Evolutionary conservation across 2,797 vertebrate species (phyloP), one percentile per base, ranked within the genome.

Genomic region (Peromyscus attwateri): DNA sequence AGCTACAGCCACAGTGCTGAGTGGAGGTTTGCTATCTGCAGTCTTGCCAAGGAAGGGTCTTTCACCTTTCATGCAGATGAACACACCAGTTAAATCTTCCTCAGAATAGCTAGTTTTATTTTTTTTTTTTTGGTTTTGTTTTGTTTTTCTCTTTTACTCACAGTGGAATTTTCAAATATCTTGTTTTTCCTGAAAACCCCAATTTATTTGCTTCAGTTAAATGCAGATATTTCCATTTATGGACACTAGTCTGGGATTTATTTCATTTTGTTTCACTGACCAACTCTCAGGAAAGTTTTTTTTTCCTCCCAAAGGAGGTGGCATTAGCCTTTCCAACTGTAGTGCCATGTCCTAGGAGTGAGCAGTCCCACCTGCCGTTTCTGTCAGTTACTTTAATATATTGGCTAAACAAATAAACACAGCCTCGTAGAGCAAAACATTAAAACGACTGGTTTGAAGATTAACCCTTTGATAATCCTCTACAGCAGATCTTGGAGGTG

Each of bases 321-420:
- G 17, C 9, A 49, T 9, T 17, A 95, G 93, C 95, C 52, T 96
- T 90, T 95, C 52, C 2, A 52, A 60, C 3, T 89, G 3, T 46
- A 92, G 52, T 71, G 21, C 0, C 21, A 31, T 66, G 34, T 70
- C 82, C n/a, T 55, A 13, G 19, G 13, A 16, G 27, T 1, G 88
- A 89, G 25, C 66, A 84, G 66, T 92, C 17, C 23, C 87, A 46
- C n/a, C 73, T 68, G 0, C 91, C 37, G 83, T 91, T 57, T 40
- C 82, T 29, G 89, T 96, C 93, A 76, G 70, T 92, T 93, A 16
- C 64, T 96, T 96, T 89, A 95, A 97, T 97, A 29, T 64, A 83
- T 94, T 91, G 73, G 88, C 92, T 80, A 98, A 97, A 89, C 62
- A 97, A 96, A 79, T 92, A 96, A 87, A 95, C 73, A 89, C 0